Base-by-base conservation (phyloP, 2,888 invertebrate species). In the Chaetoderma sp. region DNA sequence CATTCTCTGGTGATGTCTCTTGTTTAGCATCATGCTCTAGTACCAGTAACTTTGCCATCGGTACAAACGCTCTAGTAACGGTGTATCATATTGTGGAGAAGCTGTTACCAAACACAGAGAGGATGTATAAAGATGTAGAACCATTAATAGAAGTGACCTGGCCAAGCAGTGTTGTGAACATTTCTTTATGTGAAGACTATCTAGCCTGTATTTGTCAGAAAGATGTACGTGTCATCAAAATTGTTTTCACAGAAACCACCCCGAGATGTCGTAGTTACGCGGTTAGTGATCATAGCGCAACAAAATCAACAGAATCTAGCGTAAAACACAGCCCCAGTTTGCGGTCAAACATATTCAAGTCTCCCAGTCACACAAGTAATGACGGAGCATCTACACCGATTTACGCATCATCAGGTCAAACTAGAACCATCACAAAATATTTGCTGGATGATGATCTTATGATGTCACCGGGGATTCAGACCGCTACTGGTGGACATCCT, bases 161-260 rank as follows among this genome's bases (percentile, higher is more conserved):
- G 55, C 89, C 90, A 63, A 92, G 93, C 80, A 79, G 87, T 21
- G 91, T 82, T 21, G 83, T 87, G 1, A 88, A 89, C 62, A 86
- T 93, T 54, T 88, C 89, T 36, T 86, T 93, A 50, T 89, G 90
- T 33, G 93, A 93, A 80, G 92, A 93, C 83, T 91, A 91, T 65
- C 87, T 93, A 25, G 90, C 90, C 0, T 90, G 90, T 65, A 88
- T 90, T 83, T 91, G 90, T 72, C 86, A 88, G 58, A 89, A 90
- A 33, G 89, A 89, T 75, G 89, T 91, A 61, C 90, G 91, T 72
- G 89, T 92, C n/a, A 91, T 92, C 75, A 89, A 89, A 79, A 87
- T 91, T 44, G 32, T 78, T 32, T 66, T 63, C 27, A 36, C 55
- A n/a, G 63, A 67, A 39, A 47, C 42, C 28, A 10, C 47, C 8